Evolutionary conservation across 2,888 invertebrate genomes (phyloP).

Genomic region (Hoplodrina blanda): DNA sequence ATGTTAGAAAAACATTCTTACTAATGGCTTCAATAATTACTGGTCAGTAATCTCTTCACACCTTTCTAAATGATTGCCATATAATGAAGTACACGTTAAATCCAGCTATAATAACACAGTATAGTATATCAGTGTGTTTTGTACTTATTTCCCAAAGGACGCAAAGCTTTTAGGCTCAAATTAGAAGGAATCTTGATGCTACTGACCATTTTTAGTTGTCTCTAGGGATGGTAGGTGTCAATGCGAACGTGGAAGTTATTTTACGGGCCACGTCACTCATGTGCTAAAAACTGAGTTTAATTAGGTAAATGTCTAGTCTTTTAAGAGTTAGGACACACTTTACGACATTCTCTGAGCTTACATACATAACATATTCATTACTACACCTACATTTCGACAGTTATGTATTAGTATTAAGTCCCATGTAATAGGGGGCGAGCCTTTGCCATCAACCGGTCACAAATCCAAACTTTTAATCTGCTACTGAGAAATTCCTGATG

Average conservation of each 20-base stretch:
- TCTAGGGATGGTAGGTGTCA: slow-evolving; percentile 30
- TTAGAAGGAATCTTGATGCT: slow-evolving; percentile 58
- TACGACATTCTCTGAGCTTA: too few species aligned
- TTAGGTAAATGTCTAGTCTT: not conserved
- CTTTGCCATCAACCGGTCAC: too few species aligned
- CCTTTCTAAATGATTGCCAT: slow-evolving; percentile 54
- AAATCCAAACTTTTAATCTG: too few species aligned
- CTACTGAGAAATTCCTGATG: too few species aligned
- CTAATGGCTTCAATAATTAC: slow-evolving; percentile 22
- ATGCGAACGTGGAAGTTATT: slow-evolving; percentile 25
- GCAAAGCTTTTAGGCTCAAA: slow-evolving; percentile 61
- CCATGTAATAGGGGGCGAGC: too few species aligned
- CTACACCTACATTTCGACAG: too few species aligned
- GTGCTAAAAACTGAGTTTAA: not conserved
- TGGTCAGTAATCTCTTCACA: slow-evolving; percentile 16
- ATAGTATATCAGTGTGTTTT: slow-evolving; percentile 48
- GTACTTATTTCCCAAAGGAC: slow-evolving; percentile 58
- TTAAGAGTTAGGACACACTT: too few species aligned
- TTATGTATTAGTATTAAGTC: too few species aligned
- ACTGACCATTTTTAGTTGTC: slow-evolving; percentile 47
- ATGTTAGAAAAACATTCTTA: not conserved
- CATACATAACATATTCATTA: too few species aligned
- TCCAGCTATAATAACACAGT: slow-evolving; percentile 15
- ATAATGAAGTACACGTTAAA: slow-evolving; percentile 28
- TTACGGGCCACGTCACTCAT: not conserved